Evolutionary conservation across 2,888 invertebrate genomes (phyloP).

Genomic region (Acheta domesticus): DNA sequence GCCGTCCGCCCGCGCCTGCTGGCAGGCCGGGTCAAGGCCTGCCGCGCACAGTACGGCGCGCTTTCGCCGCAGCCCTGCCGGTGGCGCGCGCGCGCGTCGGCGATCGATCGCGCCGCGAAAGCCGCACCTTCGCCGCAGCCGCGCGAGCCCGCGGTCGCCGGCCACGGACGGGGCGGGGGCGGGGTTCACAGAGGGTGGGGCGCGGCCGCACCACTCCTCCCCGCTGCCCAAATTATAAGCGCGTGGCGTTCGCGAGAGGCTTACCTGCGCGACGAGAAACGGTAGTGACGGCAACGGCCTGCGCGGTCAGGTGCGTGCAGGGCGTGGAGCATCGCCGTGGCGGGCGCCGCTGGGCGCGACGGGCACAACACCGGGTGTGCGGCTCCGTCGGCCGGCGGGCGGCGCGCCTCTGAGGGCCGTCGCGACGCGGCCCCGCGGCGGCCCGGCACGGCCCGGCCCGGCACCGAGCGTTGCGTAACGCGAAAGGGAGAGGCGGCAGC

Average conservation of each 20-base stretch:
- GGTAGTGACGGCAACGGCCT: no score
- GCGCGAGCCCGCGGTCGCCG: background rate
- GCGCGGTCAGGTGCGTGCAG: no score
- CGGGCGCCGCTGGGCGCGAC: background rate
- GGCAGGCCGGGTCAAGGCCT: background rate
- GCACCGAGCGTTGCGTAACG: slow-evolving; percentile 7
- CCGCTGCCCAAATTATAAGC: no score
- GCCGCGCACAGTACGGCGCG: background rate
- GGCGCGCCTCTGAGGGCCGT: background rate
- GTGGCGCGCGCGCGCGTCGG: background rate
- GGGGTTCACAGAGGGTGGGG: background rate
- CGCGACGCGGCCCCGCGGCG: background rate
- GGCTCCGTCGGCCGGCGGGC: background rate
- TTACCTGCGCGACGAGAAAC: no score
- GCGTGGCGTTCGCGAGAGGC: no score
- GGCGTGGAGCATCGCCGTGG: background rate
- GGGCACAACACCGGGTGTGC: background rate
- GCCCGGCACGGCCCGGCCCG: background rate
- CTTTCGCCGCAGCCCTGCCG: slow-evolving; percentile 11
- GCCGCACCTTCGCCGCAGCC: background rate
- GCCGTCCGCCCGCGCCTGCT: background rate
- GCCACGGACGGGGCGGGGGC: background rate
- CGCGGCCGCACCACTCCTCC: background rate
- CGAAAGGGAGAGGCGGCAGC: background rate
- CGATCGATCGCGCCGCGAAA: no score